Percentiles rank a stretch among this genome's conserved stretches.
These are phyloP conservation scores for Myrmecobius fasciatus DNA, from an alignment of 2,113 vertebrate genomes.

Conservation along the genomic window DNA sequence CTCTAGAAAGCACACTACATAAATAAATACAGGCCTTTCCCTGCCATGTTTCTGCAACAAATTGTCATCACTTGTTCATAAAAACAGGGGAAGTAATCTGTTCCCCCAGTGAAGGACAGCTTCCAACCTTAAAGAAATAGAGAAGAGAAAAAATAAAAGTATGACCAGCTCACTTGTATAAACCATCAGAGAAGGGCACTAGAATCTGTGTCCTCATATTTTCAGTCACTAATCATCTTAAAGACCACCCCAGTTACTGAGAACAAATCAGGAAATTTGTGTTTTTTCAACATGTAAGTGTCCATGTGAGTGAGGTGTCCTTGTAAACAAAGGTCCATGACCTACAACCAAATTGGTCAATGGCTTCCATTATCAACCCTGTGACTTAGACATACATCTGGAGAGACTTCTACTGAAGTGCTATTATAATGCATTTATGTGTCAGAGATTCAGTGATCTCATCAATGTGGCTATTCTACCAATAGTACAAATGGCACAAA, in stretches of 20 bases:
- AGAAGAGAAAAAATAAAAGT: neutral
- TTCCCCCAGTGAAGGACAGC: neutral
- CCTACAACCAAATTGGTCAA: neutral
- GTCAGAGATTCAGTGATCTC: neutral
- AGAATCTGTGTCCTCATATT: neutral
- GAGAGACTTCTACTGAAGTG: neutral
- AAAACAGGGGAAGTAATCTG: neutral
- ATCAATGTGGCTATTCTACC: neutral
- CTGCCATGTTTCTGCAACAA: neutral
- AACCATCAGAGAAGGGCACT: neutral
- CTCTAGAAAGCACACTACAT: too few species aligned
- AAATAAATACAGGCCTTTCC: neutral
- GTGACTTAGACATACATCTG: neutral
- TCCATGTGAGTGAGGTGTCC: neutral
- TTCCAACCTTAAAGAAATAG: neutral
- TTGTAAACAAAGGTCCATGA: neutral
- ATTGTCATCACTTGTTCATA: neutral
- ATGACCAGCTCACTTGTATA: neutral
- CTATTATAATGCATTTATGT: neutral
- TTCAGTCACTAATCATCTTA: neutral
- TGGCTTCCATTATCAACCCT: neutral
- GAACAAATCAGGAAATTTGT: neutral
- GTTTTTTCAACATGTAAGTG: neutral
- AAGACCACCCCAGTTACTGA: neutral
- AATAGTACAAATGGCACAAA: neutral